Percentiles rank a stretch among this genome's conserved stretches.
phyloP scores from a whole-genome alignment of 2,888 invertebrate genomes.

The Arge pagana region DNA sequence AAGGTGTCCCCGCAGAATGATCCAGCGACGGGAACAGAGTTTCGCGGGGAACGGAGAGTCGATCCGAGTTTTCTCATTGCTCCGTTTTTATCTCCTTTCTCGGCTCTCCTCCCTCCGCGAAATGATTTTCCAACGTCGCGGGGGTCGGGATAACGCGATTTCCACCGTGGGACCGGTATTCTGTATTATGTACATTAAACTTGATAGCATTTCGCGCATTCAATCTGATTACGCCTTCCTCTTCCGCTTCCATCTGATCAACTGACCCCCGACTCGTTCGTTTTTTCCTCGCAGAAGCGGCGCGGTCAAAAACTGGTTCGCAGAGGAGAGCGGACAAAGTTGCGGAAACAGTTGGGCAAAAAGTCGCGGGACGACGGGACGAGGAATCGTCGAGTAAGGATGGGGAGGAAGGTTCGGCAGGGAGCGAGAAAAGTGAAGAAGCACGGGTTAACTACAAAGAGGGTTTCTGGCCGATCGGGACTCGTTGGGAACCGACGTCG shows the following conservation, averaged over 20 bases:
- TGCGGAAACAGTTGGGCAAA: slow-evolving; percentile 23
- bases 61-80: not conserved
- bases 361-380: not conserved
- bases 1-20: not conserved
- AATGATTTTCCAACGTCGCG: too few species aligned
- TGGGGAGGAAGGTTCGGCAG: too few species aligned
- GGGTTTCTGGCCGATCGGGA: slow-evolving; percentile 40
- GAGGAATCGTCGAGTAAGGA: too few species aligned
- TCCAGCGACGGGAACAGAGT: not conserved
- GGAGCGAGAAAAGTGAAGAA: not conserved
- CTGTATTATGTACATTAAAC: too few species aligned
- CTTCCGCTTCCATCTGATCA: slow-evolving; percentile 3
- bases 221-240: too few species aligned
- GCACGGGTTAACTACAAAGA: slow-evolving; percentile 24
- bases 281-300: slow-evolving; percentile 1
- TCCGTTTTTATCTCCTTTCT: too few species aligned
- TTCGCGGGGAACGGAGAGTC: not conserved
- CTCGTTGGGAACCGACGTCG: slow-evolving; percentile 33
- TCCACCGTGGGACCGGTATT: too few species aligned
- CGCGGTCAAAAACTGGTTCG: not conserved
- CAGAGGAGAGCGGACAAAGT: slow-evolving; percentile 7
- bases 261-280: slow-evolving; percentile 12
- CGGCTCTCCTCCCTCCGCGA: too few species aligned
- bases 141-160: not conserved
- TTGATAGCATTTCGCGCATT: too few species aligned